Conservation (phyloP, 2,113 vertebrate species). For the Mus pahari region DNA sequence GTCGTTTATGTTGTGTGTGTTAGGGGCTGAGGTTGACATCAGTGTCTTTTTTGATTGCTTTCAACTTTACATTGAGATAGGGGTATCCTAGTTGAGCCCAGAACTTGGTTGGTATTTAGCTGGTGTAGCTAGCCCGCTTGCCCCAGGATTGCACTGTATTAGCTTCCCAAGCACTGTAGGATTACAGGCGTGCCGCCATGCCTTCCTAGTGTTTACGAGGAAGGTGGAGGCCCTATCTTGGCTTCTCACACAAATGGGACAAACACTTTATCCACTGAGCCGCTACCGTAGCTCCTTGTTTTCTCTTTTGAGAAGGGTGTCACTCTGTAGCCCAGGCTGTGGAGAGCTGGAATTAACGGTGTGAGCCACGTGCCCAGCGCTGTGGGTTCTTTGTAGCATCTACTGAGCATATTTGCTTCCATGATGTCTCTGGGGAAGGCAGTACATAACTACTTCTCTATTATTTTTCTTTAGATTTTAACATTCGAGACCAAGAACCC, state of each 20-base stretch:
- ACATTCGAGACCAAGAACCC: slow-evolving; percentile 99
- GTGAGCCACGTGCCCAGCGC: neutral
- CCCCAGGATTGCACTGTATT: neutral
- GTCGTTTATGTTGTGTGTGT: neutral
- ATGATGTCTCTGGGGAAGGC: neutral
- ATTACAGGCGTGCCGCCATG: neutral
- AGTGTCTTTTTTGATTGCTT: neutral
- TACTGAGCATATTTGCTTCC: neutral
- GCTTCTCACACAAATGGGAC: neutral
- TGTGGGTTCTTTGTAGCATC: neutral
- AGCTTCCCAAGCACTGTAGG: neutral
- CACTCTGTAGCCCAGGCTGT: neutral
- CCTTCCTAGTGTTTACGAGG: neutral
- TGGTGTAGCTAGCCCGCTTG: neutral
- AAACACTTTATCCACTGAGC: neutral
- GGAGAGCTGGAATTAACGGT: neutral
- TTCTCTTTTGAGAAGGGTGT: neutral
- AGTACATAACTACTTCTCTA: neutral
- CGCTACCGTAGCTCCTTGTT: neutral
- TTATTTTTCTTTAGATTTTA: slow-evolving; percentile 89
- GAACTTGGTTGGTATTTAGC: neutral
- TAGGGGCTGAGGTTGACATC: neutral
- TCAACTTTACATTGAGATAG: neutral
- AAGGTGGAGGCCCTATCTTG: neutral
- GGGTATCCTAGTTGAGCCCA: neutral